phyloP scores from a whole-genome alignment of 2,113 vertebrate species.

The Struthio camelus region DNA sequence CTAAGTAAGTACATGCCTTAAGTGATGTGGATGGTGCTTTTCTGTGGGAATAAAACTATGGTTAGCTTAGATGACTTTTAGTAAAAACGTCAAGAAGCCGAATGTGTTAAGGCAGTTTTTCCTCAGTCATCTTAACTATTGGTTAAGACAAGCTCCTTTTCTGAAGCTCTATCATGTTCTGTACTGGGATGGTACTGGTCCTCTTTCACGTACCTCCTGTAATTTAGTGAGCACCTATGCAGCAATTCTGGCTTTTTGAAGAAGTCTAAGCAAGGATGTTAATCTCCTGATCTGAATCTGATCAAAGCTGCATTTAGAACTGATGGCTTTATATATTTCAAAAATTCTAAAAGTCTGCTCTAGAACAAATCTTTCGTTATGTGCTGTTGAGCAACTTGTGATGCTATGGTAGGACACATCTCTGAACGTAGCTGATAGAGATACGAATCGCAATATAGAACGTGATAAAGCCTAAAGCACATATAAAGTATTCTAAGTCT shows the following conservation, averaged over 20 bases:
- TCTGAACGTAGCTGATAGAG: neutral
- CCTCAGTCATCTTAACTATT: neutral
- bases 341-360: neutral
- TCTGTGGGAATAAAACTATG: rapidly evolving
- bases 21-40: neutral
- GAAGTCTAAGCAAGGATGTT: neutral
- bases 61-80: neutral
- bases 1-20: rapidly evolving
- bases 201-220: neutral
- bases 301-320: neutral
- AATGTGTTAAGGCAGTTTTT: rapidly evolving
- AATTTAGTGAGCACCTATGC: rapidly evolving
- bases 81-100: neutral
- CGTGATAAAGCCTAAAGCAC: neutral
- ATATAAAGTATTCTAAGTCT: neutral
- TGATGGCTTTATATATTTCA: neutral
- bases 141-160: neutral
- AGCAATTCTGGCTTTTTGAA: neutral
- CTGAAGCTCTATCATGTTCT: neutral
- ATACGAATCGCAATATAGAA: neutral
- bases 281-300: neutral
- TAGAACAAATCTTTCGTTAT: neutral
- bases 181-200: rapidly evolving
- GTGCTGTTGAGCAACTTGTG: neutral
- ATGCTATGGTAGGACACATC: neutral